Conservation (phyloP, 2,888 invertebrate species). For the Apamea anceps region DNA sequence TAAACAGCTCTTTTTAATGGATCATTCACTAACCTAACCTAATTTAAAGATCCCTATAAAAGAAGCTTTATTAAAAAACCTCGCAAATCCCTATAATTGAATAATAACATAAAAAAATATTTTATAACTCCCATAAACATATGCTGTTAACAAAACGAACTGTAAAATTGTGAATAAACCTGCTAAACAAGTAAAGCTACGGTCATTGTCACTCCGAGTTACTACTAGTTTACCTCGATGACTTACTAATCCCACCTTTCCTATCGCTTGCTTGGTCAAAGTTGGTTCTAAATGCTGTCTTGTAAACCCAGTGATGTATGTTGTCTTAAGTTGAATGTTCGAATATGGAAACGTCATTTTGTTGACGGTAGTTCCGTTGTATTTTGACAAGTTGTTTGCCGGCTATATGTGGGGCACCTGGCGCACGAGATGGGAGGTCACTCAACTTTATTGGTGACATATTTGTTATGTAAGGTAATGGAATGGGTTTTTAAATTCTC, state of each 20-base stretch:
- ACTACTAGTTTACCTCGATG: slow-evolving; percentile 47
- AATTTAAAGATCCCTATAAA: slow-evolving; percentile 16
- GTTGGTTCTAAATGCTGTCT: slow-evolving; percentile 43
- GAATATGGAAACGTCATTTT: slow-evolving; percentile 26
- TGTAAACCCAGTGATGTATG: slow-evolving; percentile 64
- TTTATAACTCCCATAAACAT: slow-evolving; percentile 37
- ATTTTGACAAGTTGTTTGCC: slow-evolving; percentile 84
- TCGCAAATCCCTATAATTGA: not conserved
- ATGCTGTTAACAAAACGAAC: slow-evolving; percentile 71
- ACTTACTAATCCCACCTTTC: slow-evolving; percentile 43
- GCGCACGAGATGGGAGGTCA: slow-evolving; percentile 71
- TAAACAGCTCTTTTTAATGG: not conserved
- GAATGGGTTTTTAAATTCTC: slow-evolving; percentile 27
- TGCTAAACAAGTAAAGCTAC: slow-evolving; percentile 78
- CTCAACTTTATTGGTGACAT: slow-evolving; percentile 72
- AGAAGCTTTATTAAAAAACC: not conserved
- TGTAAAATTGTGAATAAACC: slow-evolving; percentile 79
- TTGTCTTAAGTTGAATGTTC: slow-evolving; percentile 41
- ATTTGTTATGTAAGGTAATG: slow-evolving; percentile 68
- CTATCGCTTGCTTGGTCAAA: slow-evolving; percentile 67
- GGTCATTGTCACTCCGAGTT: slow-evolving; percentile 83
- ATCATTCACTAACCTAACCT: not conserved
- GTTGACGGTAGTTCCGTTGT: slow-evolving; percentile 76
- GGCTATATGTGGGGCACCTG: slow-evolving; percentile 81
- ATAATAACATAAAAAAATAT: slow-evolving; percentile 37